phyloP scores from a whole-genome alignment of 2,888 invertebrate species.

The Watsonalla cultraria region DNA sequence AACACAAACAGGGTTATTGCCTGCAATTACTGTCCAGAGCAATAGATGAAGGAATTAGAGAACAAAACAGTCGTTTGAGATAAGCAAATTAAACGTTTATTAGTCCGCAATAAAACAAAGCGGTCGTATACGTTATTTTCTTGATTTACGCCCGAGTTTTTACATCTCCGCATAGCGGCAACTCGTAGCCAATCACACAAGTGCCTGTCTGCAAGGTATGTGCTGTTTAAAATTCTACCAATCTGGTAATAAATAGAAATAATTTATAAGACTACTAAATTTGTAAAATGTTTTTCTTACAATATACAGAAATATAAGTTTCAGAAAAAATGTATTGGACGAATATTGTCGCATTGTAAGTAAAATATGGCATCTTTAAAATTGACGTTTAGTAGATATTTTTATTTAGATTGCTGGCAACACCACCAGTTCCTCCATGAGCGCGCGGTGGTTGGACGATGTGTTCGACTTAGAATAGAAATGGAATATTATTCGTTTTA shows the following conservation, averaged over 20 bases:
- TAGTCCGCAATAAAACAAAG: conserved; percentile 3
- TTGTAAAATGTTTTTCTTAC: conserved; percentile 1
- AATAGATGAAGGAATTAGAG: not conserved
- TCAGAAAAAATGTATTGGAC: no score
- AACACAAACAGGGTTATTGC: not conserved
- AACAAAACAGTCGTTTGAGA: not conserved
- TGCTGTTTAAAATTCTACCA: conserved; percentile 2
- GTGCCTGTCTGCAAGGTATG: conserved; percentile 34
- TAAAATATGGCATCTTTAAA: not conserved
- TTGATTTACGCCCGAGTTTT: conserved; percentile 9
- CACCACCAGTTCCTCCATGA: conserved; percentile 44
- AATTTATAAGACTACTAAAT: not conserved
- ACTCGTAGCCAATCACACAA: conserved; percentile 46
- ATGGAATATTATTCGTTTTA: conserved; percentile 42
- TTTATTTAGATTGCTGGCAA: conserved; percentile 27
- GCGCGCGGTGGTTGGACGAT: conserved; percentile 44
- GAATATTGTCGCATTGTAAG: no score
- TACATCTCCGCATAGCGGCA: conserved; percentile 65
- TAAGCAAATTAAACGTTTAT: conserved; percentile 1
- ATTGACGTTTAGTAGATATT: conserved; percentile 19
- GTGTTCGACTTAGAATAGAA: conserved; percentile 41
- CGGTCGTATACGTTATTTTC: not conserved
- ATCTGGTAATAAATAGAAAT: conserved; percentile 4
- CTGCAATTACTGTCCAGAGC: not conserved
- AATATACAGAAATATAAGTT: conserved; percentile 5